Percentiles rank a stretch among this genome's conserved stretches.
These are phyloP conservation scores for Amphipyra berbera DNA, from an alignment of 2,888 invertebrate species.

Conservation along the genomic window DNA sequence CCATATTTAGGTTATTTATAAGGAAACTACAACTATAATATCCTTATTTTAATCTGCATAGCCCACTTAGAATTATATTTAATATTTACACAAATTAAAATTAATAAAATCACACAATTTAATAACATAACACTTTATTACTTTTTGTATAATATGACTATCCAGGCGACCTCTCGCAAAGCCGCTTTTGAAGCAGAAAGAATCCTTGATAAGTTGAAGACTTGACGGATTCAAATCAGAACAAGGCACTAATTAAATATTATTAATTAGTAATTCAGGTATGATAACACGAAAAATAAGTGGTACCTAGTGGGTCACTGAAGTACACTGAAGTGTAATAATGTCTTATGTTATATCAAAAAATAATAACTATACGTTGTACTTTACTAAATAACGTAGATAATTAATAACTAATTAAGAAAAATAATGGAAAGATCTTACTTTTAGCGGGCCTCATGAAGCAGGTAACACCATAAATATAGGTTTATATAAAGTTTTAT, in stretches of 20 bases:
- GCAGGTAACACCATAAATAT: constrained; percentile 39
- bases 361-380: constrained; percentile 14
- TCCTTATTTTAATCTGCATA: too few relatives aligned
- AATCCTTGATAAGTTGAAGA: too few relatives aligned
- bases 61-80: too few relatives aligned
- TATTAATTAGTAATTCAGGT: too few relatives aligned
- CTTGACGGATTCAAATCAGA: too few relatives aligned
- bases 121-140: neutral
- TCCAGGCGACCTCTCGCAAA: neutral
- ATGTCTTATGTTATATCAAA: neutral
- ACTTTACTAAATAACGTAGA: constrained; percentile 21
- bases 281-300: too few relatives aligned
- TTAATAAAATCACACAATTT: neutral
- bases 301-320: too few relatives aligned
- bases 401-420: constrained; percentile 15
- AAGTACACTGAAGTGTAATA: constrained; percentile 1
- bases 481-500: constrained; percentile 62
- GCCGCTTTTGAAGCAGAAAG: neutral
- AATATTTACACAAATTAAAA: too few relatives aligned
- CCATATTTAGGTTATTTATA: too few relatives aligned
- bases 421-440: constrained; percentile 76
- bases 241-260: too few relatives aligned
- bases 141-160: neutral
- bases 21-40: too few relatives aligned
- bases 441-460: constrained; percentile 70